Base-by-base conservation (phyloP, 2,888 invertebrate species). In the Trichogramma evanescens region DNA sequence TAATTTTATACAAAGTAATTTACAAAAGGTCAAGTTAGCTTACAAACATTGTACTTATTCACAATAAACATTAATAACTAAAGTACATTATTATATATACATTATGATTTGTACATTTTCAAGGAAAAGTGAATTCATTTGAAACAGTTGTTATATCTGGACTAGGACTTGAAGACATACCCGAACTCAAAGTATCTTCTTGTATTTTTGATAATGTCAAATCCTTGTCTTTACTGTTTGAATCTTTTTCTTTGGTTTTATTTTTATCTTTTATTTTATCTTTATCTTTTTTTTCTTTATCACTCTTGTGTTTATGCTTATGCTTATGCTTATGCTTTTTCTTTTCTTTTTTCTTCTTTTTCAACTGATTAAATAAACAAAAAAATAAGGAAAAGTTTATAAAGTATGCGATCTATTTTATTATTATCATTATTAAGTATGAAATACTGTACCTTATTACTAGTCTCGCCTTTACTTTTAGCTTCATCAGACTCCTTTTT, bases 281-380 rank as follows among this genome's bases (percentile, higher is more conserved):
- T 43, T 66, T 67, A 44, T 74, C 69, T 6, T 68, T 82, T 66
- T 85, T 82, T 44, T 84, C 77, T 64, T 82, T 79, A 63, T 81
- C 80, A 67, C 83, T 82, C 62, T 82, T 79, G 64, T 83, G 82
- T 63, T 77, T 75, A 67, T 83, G 81, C 63, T 83, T 82, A 67
- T 85, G 83, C 62, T 84, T 81, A 54, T 92, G 91, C 69, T 91
- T 93, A 74, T 93, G 91, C 72, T 93, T 93, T 72, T 94, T 93
- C 75, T 93, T 94, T 75, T 95, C 93, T 74, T 94, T 95, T 78
- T 93, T 84, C 78, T 89, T 89, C 77, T 88, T 87, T 81, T 86
- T 77, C 70, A 69, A 71, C 72, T 74, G 61, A 62, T 55, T 41
- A 41, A 50, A 43, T 46, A 8, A 40, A 8, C 6, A n/a, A 44